Evolutionary conservation across 35 echinoderm and acorn worm genomes (phyloP).

Genomic region (Apostichopus japonicus): DNA sequence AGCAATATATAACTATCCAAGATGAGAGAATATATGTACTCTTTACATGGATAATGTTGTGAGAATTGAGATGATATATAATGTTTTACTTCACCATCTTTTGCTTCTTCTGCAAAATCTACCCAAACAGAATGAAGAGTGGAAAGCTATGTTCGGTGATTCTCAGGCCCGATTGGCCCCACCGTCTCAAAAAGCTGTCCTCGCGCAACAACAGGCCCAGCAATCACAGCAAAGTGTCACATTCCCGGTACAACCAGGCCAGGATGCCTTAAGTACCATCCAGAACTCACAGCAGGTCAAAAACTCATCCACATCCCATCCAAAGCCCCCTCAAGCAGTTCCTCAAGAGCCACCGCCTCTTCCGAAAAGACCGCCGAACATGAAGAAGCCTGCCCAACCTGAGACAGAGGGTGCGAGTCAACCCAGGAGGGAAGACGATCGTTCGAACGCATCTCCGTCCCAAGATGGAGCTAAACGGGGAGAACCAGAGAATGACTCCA

Average conservation of each 20-base stretch:
- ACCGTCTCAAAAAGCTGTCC: not conserved
- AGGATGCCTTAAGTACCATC: slow-evolving; percentile 55
- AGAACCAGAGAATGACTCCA: not conserved
- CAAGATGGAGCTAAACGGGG: not conserved
- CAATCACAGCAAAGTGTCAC: slow-evolving; percentile 25
- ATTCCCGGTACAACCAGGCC: slow-evolving; percentile 62
- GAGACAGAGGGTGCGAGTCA: not conserved
- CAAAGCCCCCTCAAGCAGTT: not conserved
- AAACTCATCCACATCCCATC: not conserved
- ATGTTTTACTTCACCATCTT: not conserved
- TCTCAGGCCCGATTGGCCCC: slow-evolving; percentile 46
- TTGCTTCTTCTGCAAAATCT: not conserved
- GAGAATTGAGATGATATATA: too few species aligned
- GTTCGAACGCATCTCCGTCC: not conserved
- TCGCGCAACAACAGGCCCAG: slow-evolving; percentile 13
- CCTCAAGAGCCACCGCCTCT: slow-evolving; percentile 8
- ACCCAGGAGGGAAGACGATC: not conserved
- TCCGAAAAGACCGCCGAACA: not conserved
- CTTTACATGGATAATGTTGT: too few species aligned
- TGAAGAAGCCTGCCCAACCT: slow-evolving; percentile 12
- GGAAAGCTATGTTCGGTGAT: slow-evolving; percentile 91
- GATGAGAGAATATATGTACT: too few species aligned
- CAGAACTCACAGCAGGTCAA: not conserved
- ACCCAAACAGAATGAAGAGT: slow-evolving; percentile 82
- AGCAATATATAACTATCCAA: too few species aligned